Base-by-base conservation (phyloP, 2,888 invertebrate species). In the Cryptus armator region DNA sequence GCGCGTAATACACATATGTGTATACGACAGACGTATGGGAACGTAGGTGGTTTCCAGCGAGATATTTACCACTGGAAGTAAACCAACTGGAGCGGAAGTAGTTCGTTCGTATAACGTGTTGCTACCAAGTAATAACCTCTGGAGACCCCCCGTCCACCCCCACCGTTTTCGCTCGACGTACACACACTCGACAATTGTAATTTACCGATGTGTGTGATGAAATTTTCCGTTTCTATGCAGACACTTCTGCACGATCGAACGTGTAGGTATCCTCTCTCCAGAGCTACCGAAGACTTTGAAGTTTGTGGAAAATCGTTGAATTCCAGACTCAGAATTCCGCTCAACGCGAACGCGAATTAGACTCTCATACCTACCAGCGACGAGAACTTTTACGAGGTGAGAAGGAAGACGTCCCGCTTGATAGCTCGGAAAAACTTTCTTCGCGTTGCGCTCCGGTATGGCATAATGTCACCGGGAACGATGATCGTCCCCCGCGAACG, bases 361-460 rank as follows among this genome's bases (percentile, higher is more conserved):
- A 24, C 24, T 56, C 19, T 37, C 37, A 9, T 37, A 37, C 37
- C 37, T 37, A 37, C 5, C 6, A 37, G 37, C 37, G 37, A 37
- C 6, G 56, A 24, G 32, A 64, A 46, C 48, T 75, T 72, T 64
- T 48, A 48, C 64, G 37, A 10, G 16, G 7, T 29, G n/a, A 12
- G n/a, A 7, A 75, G 37, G 14, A 75, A 64, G 62, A 48, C 37
- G 10, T 14, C 56, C 48, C 2, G 48, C 48, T 75, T 62, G 75
- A 75, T 75, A 37, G 64, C 32, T 62, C 37, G 75, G 51, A 75
- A 64, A 64, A 75, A 64, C 62, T n/a, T 48, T 62, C 62, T 32
- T 37, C 64, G 32, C 44, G 14, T 75, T 46, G 32, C 75, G 56
- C 56, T 56, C 56, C 3, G 24, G 24, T 12, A 12, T 12, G 24